phyloP scores from a whole-genome alignment of 2,797 vertebrate genomes.

The Vespertilio murinus region DNA sequence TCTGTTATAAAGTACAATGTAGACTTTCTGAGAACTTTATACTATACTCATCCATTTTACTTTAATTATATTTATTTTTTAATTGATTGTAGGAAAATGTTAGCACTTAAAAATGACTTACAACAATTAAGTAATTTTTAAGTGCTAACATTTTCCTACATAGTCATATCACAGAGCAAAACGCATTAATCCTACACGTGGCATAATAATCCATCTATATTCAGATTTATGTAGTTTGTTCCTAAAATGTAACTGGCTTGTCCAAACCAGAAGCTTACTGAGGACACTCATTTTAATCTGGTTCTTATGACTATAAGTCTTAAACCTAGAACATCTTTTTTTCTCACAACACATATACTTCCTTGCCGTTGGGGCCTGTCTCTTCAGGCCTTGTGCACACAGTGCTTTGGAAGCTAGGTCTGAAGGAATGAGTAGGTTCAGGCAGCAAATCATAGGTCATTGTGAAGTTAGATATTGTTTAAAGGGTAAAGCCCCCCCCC shows the following conservation, averaged over 20 bases:
- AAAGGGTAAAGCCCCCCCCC: not conserved
- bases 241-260: not conserved
- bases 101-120: too few relatives aligned
- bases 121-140: conserved; percentile 17
- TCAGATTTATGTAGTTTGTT: conserved; percentile 1
- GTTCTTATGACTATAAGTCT: not conserved
- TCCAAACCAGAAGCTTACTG: not conserved
- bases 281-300: not conserved
- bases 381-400: not conserved
- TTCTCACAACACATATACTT: not conserved
- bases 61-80: conserved; percentile 9
- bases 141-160: not conserved
- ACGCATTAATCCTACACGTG: not conserved
- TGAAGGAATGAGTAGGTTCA: not conserved
- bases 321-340: not conserved
- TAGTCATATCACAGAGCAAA: conserved; percentile 10
- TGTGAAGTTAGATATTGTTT: not conserved
- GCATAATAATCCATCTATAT: not conserved
- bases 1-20: not conserved
- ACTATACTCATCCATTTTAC: not conserved
- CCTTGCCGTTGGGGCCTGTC: not conserved
- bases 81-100: not conserved
- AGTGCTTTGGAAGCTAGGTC: not conserved
- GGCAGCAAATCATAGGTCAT: not conserved
- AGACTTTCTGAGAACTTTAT: not conserved